Evolutionary conservation across 2,888 invertebrate genomes (phyloP).

Genomic region (Malachius bipustulatus): DNA sequence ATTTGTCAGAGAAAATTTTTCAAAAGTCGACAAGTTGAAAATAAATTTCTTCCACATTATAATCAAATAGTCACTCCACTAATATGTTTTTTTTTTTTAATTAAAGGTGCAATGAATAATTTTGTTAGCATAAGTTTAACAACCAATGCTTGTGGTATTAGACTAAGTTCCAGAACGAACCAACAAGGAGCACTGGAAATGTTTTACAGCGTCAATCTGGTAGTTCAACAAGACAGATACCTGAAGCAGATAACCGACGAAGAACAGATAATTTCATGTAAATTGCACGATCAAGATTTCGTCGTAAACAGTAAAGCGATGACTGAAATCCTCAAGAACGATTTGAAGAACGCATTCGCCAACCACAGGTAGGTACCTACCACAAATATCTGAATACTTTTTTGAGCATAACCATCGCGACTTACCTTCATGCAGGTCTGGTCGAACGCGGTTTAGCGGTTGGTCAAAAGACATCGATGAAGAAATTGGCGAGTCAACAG

Average conservation of each 20-base stretch:
- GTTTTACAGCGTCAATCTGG: conserved; percentile 53
- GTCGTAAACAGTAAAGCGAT: conserved; percentile 45
- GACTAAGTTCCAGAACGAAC: conserved; percentile 42
- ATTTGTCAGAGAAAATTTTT: no score
- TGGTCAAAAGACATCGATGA: conserved; percentile 39
- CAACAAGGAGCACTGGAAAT: conserved; percentile 40
- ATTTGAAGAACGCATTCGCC: conserved; percentile 28
- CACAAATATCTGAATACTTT: conserved; percentile 13
- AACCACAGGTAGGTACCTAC: conserved; percentile 23
- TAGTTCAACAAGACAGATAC: conserved; percentile 63
- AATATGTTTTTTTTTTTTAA: not conserved
- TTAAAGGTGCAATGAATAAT: conserved; percentile 23
- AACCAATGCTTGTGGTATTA: conserved; percentile 57
- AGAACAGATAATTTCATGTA: conserved; percentile 50
- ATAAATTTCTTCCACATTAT: no score
- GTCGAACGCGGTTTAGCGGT: conserved; percentile 46
- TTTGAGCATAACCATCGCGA: no score
- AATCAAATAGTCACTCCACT: not conserved
- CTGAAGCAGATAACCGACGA: conserved; percentile 63
- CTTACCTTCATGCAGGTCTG: no score
- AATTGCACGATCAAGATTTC: conserved; percentile 43
- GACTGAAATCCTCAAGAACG: conserved; percentile 42
- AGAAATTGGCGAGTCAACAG: conserved; percentile 27
- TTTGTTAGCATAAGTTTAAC: conserved; percentile 40
- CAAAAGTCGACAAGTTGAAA: no score